phyloP scores from a whole-genome alignment of 64 coral and sea anemone genomes.

The Montipora capricornis region DNA sequence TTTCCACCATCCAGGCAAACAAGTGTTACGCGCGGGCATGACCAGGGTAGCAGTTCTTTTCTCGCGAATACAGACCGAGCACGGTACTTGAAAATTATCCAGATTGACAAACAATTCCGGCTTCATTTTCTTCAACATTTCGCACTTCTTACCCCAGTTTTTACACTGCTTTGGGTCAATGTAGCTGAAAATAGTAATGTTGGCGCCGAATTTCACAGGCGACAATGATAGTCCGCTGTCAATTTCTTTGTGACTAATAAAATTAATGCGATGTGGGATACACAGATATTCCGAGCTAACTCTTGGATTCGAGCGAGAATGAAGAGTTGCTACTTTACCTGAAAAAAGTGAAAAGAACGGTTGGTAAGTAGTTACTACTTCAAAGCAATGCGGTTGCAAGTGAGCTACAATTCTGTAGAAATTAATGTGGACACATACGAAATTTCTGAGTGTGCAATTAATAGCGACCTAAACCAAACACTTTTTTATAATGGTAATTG shows the following conservation, averaged over 20 bases:
- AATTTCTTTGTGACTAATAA: not conserved
- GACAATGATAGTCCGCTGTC: slow-evolving; percentile 31
- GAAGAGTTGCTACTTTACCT: slow-evolving; percentile 26
- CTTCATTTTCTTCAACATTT: not conserved
- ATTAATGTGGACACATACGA: no score
- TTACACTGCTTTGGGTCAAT: not conserved
- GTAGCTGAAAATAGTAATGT: slow-evolving; percentile 17
- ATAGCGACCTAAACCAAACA: no score
- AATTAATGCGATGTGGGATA: not conserved
- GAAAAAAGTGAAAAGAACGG: no score
- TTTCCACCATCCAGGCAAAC: not conserved
- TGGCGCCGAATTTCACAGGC: slow-evolving; percentile 11
- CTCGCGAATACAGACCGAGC: not conserved
- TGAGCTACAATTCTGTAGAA: no score
- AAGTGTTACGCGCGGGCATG: slow-evolving; percentile 1
- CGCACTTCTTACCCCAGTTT: not conserved
- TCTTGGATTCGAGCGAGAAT: not conserved
- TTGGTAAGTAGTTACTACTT: no score
- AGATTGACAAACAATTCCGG: slow-evolving; percentile 8
- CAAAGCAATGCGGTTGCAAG: no score
- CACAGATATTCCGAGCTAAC: slow-evolving; percentile 40
- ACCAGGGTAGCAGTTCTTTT: slow-evolving; percentile 8
- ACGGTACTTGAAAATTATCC: slow-evolving; percentile 9
- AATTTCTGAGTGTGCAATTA: no score
- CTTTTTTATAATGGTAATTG: no score